Base-by-base conservation (phyloP, 1,140 invertebrate genomes). In the Pachyrhynchus sulphureomaculatus region DNA sequence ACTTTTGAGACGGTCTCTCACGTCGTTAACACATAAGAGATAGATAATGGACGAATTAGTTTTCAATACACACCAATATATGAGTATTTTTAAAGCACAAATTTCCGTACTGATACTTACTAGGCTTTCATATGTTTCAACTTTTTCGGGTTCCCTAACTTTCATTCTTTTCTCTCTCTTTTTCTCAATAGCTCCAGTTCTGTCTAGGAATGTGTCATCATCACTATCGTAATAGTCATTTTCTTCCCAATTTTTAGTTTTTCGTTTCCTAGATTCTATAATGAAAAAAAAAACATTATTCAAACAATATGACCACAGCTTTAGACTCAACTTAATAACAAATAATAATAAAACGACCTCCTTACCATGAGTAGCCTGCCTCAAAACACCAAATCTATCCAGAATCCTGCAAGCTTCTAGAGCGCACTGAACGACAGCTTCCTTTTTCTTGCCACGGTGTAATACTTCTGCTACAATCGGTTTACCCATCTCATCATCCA, bases 171-270 rank as follows among this genome's bases (percentile, higher is more conserved):
- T 82, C 66, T 88, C 80, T 12, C 96, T 79, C 77, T 98, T 98
- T 60, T 86, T 86, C 74, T 97, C 94, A 24, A 98, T 85, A 45
- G 88, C 86, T 5, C 96, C 96, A 8, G 96, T 99, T 68, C 96
- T 80, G 77, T 99, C 97, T 47, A 96, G 82, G 79, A 92, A 99
- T 13, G 90, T 91, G 76, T 99, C 97, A 62, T 99, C 96, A 75
- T 99, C 96, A n/a, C 92, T 95, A 72, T 96, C 93, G 76, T 96
- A 96, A 75, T 83, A 97, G 79, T 97, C 93, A 73, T 95, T 88
- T 32, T 93, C 91, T 72, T 89, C 88, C 89, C 89, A 90, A 70
- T 91, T 88, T 62, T 84, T 83, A n/a, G 77, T 72, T 73, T 91
- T 91, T 6, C 86, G 79, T 53, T 88, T 88, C 64, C 83, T 76